Base-by-base conservation (phyloP, 2,113 vertebrate species). In the Galeopterus variegatus region DNA sequence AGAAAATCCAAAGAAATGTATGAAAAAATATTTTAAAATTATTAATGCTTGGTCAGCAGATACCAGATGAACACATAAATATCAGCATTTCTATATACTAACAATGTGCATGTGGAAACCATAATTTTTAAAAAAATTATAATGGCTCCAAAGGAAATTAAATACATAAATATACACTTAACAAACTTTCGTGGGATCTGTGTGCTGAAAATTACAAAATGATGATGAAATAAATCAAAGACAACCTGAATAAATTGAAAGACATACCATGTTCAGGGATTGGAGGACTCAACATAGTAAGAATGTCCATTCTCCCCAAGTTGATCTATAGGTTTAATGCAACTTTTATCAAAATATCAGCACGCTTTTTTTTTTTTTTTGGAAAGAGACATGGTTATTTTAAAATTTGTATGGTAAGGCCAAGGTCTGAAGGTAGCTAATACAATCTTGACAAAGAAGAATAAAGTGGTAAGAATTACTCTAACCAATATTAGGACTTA, bases 321-420 rank as follows among this genome's bases (percentile, higher is more conserved):
- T 19, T 95, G 26, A 76, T 75, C 45, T 64, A 79, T 19, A 75
- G 62, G 12, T 69, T 65, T 72, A 95, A 52, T 60, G 41, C 4
- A 83, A 84, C n/a, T 62, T 48, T 28, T 73, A 91, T 54, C 17
- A 85, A 96, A 93, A 83, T 82, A 8, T 1, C 62, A 89, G 41
- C 41, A 85, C n/a, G 3, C 14, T 82, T 91, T 70, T 93, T 81
- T 90, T 58, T 60, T 80, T 54, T 7, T 69, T 73, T 36, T 23
- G 76, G 18, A 80, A 73, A 76, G 13, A 86, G 8, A 90, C 8
- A 75, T 21, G 3, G 6, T 84, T 75, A 85, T 75, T 69, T 94
- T 69, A 23, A 88, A 92, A n/a, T 60, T 21, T 52, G 15, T 67
- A 7, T 82, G 65, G 12, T 65, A 82, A 52, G 26, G 21, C 12